These are phyloP conservation scores for Drosophila longiperda DNA, from an alignment of 2,888 invertebrate species.

Conservation along the genomic window DNA sequence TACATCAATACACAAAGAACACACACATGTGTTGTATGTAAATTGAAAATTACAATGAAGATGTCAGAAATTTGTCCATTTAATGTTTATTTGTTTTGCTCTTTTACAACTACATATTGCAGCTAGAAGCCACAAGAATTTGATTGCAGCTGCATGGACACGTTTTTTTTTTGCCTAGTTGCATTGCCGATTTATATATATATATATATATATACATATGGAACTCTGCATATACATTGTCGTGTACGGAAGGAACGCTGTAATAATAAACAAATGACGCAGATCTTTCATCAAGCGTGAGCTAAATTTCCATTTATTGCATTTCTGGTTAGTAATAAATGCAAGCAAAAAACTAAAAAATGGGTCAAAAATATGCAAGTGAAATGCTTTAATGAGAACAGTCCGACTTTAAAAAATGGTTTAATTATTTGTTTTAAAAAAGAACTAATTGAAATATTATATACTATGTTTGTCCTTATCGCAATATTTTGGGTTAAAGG, in stretches of 20 bases:
- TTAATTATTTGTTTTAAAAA: constrained; percentile 10
- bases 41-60: constrained; percentile 36
- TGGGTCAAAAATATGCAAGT: constrained; percentile 69
- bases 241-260: constrained; percentile 50
- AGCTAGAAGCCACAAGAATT: constrained; percentile 20
- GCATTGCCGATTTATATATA: constrained; percentile 27
- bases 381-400: constrained; percentile 46
- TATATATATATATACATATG: constrained; percentile 10
- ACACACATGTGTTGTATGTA: neutral
- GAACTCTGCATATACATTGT: constrained; percentile 4
- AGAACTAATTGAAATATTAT: no score
- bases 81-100: neutral
- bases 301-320: constrained; percentile 34
- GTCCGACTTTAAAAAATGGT: constrained; percentile 1
- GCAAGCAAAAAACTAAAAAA: constrained; percentile 39
- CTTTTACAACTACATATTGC: constrained; percentile 6
- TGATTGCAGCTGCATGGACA: constrained; percentile 28
- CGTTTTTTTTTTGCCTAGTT: constrained; percentile 51
- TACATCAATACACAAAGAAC: constrained; percentile 21
- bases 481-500: no score
- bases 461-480: no score
- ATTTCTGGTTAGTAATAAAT: constrained; percentile 36
- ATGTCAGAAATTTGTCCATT: constrained; percentile 2
- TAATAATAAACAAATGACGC: constrained; percentile 60
- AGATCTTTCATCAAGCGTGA: constrained; percentile 50